A percentile compares a stretch with the other conserved stretches of the same genome.
These are phyloP conservation scores for Dendrolimus punctatus DNA, from an alignment of 1,140 invertebrate genomes.

Conservation along the genomic window DNA sequence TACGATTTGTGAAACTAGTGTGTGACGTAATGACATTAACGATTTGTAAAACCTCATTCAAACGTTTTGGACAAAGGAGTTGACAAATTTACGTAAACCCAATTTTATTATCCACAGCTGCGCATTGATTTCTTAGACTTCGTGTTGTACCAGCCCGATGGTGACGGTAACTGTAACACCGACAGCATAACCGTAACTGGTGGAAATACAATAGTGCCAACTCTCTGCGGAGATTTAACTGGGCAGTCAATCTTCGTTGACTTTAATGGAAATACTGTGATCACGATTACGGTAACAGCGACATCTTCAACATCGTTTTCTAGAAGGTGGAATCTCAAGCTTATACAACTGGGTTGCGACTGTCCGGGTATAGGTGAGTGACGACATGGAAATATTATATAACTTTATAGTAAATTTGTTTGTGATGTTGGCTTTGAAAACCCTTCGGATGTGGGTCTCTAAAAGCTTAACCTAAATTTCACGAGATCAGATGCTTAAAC, in stretches of 20 bases:
- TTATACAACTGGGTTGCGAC: conserved; percentile 82
- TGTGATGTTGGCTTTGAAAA: too few relatives aligned
- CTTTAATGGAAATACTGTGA: conserved; percentile 78
- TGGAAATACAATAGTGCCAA: conserved; percentile 76
- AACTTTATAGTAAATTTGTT: too few relatives aligned
- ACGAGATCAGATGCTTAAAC: too few relatives aligned
- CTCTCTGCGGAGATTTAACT: conserved; percentile 85
- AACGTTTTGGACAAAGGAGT: too few relatives aligned
- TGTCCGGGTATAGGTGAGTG: conserved; percentile 74
- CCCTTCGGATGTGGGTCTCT: too few relatives aligned
- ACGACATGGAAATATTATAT: too few relatives aligned
- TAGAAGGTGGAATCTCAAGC: conserved; percentile 83
- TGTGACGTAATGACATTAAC: too few relatives aligned
- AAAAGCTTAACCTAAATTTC: too few relatives aligned
- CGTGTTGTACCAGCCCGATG: conserved; percentile 80
- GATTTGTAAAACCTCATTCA: too few relatives aligned
- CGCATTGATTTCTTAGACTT: conserved; percentile 85
- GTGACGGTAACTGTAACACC: conserved; percentile 79
- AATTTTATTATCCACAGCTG: conserved; percentile 59
- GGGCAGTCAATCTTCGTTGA: conserved; percentile 88
- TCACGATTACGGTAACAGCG: conserved; percentile 79
- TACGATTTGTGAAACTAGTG: too few relatives aligned
- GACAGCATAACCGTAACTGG: conserved; percentile 82
- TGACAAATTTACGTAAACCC: not conserved
- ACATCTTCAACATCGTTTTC: conserved; percentile 73